phyloP scores from a whole-genome alignment of 1,140 invertebrate species.

The Amphibalanus amphitrite region DNA sequence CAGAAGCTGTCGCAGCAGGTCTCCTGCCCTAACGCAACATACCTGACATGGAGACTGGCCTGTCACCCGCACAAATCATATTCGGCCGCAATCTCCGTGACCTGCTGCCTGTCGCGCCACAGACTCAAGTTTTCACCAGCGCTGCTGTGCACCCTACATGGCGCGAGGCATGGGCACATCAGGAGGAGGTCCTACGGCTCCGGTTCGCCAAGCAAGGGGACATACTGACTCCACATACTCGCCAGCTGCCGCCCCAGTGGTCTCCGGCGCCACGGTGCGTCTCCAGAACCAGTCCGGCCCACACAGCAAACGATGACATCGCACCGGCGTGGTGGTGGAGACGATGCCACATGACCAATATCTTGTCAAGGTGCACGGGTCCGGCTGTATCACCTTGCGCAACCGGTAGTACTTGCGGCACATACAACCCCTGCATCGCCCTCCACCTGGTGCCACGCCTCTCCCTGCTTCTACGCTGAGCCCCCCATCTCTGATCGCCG shows the following conservation, averaged over 20 bases:
- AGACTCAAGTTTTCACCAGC: neutral
- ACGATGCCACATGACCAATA: too few species aligned
- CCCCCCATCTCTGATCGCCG: too few species aligned
- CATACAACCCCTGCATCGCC: too few species aligned
- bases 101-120: neutral
- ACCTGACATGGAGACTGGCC: neutral
- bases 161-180: neutral
- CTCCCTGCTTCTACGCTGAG: too few species aligned
- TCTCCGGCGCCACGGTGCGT: too few species aligned
- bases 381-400: too few species aligned
- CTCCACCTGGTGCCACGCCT: too few species aligned
- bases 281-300: too few species aligned
- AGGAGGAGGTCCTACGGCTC: neutral
- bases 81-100: neutral
- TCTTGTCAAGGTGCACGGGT: too few species aligned
- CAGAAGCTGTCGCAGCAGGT: neutral
- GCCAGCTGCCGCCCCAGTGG: constrained; percentile 46
- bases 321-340: too few species aligned
- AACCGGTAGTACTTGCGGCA: too few species aligned
- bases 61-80: neutral
- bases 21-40: neutral
- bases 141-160: neutral
- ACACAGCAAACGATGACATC: too few species aligned
- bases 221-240: constrained; percentile 31
- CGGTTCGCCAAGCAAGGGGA: neutral